These are phyloP conservation scores for Cephus cinctus DNA, from an alignment of 1,140 invertebrate species.

Conservation along the genomic window DNA sequence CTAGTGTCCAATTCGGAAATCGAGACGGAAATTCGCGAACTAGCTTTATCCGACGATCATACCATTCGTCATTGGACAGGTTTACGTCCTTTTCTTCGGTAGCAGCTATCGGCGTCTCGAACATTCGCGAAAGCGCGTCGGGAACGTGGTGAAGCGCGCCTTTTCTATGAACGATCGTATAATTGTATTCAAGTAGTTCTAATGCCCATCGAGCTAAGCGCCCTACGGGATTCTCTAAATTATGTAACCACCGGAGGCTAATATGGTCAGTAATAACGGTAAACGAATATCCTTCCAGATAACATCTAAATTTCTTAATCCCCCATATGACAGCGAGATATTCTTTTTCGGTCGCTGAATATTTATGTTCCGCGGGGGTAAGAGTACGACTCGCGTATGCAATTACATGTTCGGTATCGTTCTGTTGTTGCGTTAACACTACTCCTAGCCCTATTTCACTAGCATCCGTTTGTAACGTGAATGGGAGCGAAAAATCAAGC, in stretches of 20 bases:
- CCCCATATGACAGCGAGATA: no score
- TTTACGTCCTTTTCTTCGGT: no score
- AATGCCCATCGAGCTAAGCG: conserved; percentile 32
- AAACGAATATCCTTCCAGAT: conserved; percentile 51
- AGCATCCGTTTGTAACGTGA: no score
- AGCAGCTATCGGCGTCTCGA: not conserved
- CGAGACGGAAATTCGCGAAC: not conserved
- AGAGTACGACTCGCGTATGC: no score
- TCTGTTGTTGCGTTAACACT: conserved; percentile 26
- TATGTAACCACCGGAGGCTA: conserved; percentile 51
- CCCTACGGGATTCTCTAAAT: conserved; percentile 52
- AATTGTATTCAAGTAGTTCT: conserved; percentile 40
- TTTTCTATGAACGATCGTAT: no score
- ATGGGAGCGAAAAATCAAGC: conserved; percentile 9
- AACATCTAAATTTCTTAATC: no score
- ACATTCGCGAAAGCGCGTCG: conserved; percentile 36
- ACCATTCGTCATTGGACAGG: not conserved
- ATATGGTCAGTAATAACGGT: no score
- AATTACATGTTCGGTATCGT: no score
- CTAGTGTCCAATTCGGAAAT: conserved; percentile 9
- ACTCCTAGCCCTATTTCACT: no score
- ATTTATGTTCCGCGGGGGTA: no score
- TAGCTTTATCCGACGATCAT: not conserved
- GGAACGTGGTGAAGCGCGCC: conserved; percentile 32
- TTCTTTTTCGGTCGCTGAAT: no score